phyloP scores from a whole-genome alignment of 2,888 invertebrate genomes.

The Deilephila porcellus region DNA sequence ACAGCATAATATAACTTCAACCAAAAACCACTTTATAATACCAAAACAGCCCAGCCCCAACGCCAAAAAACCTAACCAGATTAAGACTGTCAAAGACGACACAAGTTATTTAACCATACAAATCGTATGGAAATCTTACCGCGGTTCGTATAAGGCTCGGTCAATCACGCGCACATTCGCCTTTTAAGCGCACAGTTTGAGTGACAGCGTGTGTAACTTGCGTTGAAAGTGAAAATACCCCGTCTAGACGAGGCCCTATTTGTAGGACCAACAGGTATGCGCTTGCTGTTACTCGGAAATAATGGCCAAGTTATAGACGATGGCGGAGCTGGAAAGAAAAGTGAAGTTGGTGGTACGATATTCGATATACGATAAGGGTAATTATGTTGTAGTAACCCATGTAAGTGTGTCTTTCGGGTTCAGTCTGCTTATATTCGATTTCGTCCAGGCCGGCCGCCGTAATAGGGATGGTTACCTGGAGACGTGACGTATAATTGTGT shows the following conservation, averaged over 20 bases:
- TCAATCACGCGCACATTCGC: slow-evolving; percentile 7
- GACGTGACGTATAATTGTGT: too few relatives aligned
- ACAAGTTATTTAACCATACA: background rate
- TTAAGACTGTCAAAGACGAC: background rate
- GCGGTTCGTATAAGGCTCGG: background rate
- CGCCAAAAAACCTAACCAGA: background rate
- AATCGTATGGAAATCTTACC: slow-evolving; percentile 4
- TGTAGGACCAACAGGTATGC: slow-evolving; percentile 27
- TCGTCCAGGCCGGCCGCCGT: too few relatives aligned
- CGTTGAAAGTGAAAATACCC: slow-evolving; percentile 31
- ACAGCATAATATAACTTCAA: background rate
- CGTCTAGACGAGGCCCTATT: slow-evolving; percentile 30
- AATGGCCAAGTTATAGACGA: background rate
- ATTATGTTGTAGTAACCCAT: too few relatives aligned
- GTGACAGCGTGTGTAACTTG: slow-evolving; percentile 19
- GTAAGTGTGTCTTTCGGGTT: too few relatives aligned
- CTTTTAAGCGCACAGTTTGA: background rate
- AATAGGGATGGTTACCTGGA: too few relatives aligned
- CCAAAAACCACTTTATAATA: background rate
- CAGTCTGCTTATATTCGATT: too few relatives aligned
- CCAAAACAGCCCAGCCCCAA: background rate
- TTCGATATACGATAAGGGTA: too few relatives aligned
- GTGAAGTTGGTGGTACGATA: too few relatives aligned
- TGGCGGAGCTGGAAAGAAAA: background rate
- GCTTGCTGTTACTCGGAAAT: background rate